Evolutionary conservation across 2,797 vertebrate genomes (phyloP), one percentile per base, ranked within the genome.

Genomic region (Notoglanidium macrostoma): DNA sequence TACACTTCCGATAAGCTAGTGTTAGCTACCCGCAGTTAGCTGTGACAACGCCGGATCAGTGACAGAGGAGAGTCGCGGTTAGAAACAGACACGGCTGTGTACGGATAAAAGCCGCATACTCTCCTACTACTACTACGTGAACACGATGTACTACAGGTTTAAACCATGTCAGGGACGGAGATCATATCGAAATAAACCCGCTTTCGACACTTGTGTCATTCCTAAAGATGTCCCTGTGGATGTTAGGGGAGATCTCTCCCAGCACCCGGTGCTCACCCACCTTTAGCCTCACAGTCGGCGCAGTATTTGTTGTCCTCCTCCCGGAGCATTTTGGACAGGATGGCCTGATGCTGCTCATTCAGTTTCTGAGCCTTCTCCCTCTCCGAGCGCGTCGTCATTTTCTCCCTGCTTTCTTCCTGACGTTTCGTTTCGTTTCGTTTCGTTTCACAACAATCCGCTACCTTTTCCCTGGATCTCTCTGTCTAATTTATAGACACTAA

Each of bases 271-370:
- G 32, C 32, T 14, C 57, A 55, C 88, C 54, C 92, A 98, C 98
- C 98, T 96, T 99, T 99, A 87, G 98, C 98, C 94, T 99, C 98
- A 92, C 98, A 99, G 96, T 99, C 98, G 91, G 98, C 98, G 95
- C 98, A 99, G 95, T 99, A 99, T 95, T 99, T 99, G 97, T 99
- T 99, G 95, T 99, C 98, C 84, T 99, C 98, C 94, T 99, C 97
- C 89, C 98, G 93, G 92, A 99, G 96, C 96, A 98, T 97, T 95
- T 97, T 97, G 93, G 98, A 96, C 93, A 99, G 96, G 93, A 99
- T 99, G 95, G 97, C 97, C 96, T 99, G 98, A 95, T 99, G 97
- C 95, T 99, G 98, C 92, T 99, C 98, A 93, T 99, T 99, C 92
- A 97, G 98, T 95, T 99, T 99, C 95, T 96, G 97, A 92, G 98